phyloP scores from a whole-genome alignment of 2,113 vertebrate genomes.

The Ploceus nigricollis region DNA sequence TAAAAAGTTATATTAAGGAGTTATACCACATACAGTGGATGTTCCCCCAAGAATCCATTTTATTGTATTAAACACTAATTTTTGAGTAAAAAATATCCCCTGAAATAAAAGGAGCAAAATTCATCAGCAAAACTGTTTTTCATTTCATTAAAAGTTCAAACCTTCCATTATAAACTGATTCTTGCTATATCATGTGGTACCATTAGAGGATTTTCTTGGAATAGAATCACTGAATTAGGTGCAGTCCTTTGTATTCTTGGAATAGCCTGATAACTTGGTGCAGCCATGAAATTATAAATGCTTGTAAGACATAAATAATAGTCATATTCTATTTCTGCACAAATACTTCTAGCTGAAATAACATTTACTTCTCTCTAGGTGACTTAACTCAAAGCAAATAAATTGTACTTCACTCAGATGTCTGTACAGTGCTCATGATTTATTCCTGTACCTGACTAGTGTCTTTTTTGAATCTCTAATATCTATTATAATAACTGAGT shows the following conservation, averaged over 20 bases:
- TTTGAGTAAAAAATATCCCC: neutral
- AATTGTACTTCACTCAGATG: neutral
- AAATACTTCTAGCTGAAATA: slow-evolving; percentile 27
- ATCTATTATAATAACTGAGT: slow-evolving; percentile 12
- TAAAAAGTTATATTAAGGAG: neutral
- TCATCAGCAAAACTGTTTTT: neutral
- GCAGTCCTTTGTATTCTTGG: neutral
- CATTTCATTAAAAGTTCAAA: neutral
- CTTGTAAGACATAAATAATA: neutral
- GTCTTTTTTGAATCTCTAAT: neutral
- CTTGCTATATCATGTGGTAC: neutral
- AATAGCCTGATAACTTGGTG: neutral
- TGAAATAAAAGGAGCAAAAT: neutral
- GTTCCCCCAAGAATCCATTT: neutral
- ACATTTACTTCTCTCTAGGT: neutral
- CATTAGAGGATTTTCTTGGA: neutral
- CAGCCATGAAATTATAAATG: neutral
- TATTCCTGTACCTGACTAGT: neutral
- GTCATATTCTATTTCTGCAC: neutral
- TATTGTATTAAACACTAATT: neutral
- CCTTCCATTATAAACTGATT: neutral
- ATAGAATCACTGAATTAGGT: neutral
- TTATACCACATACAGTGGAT: neutral
- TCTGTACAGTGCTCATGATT: neutral
- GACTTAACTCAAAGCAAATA: slow-evolving; percentile 14